Base-by-base conservation (phyloP, 2,888 invertebrate species). In the Drosophila paranaensis region DNA sequence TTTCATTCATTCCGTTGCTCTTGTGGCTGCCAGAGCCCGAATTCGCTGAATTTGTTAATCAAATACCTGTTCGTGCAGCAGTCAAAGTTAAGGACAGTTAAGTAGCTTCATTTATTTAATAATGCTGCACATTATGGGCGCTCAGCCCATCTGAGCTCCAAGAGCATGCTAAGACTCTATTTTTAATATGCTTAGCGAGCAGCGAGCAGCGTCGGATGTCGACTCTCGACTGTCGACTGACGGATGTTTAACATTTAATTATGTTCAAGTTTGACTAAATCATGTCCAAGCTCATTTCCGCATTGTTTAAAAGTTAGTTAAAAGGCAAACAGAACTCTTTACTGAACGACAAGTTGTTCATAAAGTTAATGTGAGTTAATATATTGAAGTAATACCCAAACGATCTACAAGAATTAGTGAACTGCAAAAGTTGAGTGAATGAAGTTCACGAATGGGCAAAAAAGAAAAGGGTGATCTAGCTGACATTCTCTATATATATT, bases 101-200 rank as follows among this genome's bases (percentile, higher is more conserved):
- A 50, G 16, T 20, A 50, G 50, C 50, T 50, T 35, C 16, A 46
- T 45, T 45, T 46, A n/a, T 46, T 46, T 45, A 25, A 25, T 43
- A 43, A 43, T 11, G 13, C 20, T 25, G 25, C 13, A 25, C 25
- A 11, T 20, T 20, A 43, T 11, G 16, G n/a, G 33, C 6, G 33
- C 33, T 8, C 33, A 33, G 33, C 33, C 8, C 33, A 33, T 30
- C 30, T 30, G 30, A 33, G 33, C 42, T 11, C 45, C 14, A 25
- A 5, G 14, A 46, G 4, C 14, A 3, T 4, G 6, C 25, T 10
- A 30, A n/a, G 48, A 11, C 30, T 33, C 48, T 33, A 9, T n/a
- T 27, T 25, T 27, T 25, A 9, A 25, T 25, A 27, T 27, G 20
- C 20, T 20, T 20, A 20, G 2, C 20, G 43, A 20, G 25, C 20